Evolutionary conservation across 2,113 vertebrate species (phyloP), one percentile per base, ranked within the genome.

Genomic region (human (Homo sapiens)): DNA sequence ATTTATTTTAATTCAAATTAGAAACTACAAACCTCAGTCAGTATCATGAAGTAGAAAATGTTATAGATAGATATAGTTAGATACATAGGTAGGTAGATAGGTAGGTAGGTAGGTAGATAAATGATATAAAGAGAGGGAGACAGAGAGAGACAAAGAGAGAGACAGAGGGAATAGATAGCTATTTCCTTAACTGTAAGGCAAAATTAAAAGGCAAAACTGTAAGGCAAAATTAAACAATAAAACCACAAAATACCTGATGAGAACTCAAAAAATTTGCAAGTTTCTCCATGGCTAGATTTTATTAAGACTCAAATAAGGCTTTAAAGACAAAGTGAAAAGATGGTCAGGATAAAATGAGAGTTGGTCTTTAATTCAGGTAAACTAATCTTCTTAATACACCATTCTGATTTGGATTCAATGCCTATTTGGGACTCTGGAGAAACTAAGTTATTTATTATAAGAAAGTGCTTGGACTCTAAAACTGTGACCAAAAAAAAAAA

Each of bases 1-100:
- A 87, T 73, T 78, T 59, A 5, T 84, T 93, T 95, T 82, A 55
- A 80, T 91, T 94, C 2, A 85, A 50, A n/a, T 84, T 88, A 89
- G 52, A 85, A 95, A 43, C 35, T 18, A 83, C 3, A 90, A 78
- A 92, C 12, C 3, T 94, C 72, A 40, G 3, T 93, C 72, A 45
- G 2, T 81, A 61, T 90, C 32, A 66, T 72, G 2, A 64, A 90
- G 80, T 25, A 92, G 5, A 91, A 75, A 93, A 80, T 45, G 1
- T 57, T 75, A 86, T 43, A n/a, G 45, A 38, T 40, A 73, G 22
- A 70, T 83, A 68, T 25, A 45, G 30, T 8, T 25, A 50, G 45
- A 50, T 66, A 48, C 2, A 8, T 23, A 25, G 73, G 5, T 27
- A 76, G 4, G 12, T 16, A 45, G 40, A 25, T 43, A 75, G 18